Conservation (phyloP, 2,113 vertebrate genomes). For the Varanus komodoensis region DNA sequence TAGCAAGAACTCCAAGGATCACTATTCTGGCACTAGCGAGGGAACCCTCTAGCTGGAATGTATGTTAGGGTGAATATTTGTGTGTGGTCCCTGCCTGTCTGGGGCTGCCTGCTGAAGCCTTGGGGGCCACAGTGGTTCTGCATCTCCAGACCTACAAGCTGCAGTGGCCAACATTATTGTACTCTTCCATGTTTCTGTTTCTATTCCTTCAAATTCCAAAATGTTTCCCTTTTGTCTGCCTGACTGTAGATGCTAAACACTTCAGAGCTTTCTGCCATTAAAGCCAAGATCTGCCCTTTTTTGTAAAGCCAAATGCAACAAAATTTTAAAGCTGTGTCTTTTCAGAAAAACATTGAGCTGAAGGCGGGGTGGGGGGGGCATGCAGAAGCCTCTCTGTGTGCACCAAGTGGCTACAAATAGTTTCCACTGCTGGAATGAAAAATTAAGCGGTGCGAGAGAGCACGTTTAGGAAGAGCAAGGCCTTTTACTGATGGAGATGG, state of each 20-base stretch:
- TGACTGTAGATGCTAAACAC: neutral
- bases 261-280: neutral
- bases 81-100: too few relatives aligned
- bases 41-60: too few relatives aligned
- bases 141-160: neutral
- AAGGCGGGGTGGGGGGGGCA: neutral
- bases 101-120: too few relatives aligned
- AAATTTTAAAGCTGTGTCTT: constrained; percentile 16
- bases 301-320: constrained; percentile 13
- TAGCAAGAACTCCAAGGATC: too few relatives aligned
- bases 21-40: too few relatives aligned
- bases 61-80: too few relatives aligned
- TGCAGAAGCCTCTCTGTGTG: neutral
- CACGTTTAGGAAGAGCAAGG: constrained; percentile 2
- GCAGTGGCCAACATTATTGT: accelerated
- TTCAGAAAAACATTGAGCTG: neutral
- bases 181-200: neutral
- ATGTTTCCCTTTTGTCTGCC: neutral
- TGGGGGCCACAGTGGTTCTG: too few relatives aligned
- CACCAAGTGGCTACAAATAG: neutral
- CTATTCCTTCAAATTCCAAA: neutral
- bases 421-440: neutral
- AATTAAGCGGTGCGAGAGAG: constrained; percentile 15
- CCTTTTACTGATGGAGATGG: constrained; percentile 11
- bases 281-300: neutral